Evolutionary conservation across 2,113 vertebrate genomes (phyloP), one percentile per base, ranked within the genome.

Genomic region (Azemiops feae): DNA sequence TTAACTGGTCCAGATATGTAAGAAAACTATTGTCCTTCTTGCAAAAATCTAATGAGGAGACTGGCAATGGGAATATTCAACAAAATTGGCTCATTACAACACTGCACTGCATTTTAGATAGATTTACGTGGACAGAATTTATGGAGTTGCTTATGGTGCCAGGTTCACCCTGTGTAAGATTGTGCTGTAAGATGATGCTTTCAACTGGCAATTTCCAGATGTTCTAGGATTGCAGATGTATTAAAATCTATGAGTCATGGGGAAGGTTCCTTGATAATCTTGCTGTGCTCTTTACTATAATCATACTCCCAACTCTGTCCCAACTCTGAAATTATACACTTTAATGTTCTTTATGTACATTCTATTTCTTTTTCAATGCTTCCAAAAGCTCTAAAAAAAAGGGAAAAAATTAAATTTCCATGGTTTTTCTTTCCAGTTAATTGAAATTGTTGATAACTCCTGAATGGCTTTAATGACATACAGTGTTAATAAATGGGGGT

Each of bases 381-480:
- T 92, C n/a, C 45, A 74, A 39, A 81, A 47, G 0, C 2, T 9
- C 0, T 93, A 90, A 55, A 43, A 34, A 88, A 89, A n/a, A n/a
- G 22, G 6, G 0, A 4, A 18, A 3, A 12, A 4, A 52, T 39
- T 86, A 86, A 86, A 89, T 74, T 81, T 39, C 22, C 92, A 3
- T 69, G 1, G 20, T 69, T 89, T 6, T 22, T 87, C 92, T 45
- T 89, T 91, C 54, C 18, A 89, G 45, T 93, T 85, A 43, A 92
- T 0, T 0, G 5, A 9, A 47, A 64, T 60, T 45, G 86, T 52
- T 4, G 55, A 58, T 47, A 74, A 53, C 91, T 92, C 88, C 88
- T 95, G 87, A 39, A 58, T 92, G 43, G 43, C 87, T 93, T 90
- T 93, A 89, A 89, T 90, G 88, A 43, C 74, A 93, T n/a, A 30